A percentile compares a stretch with the other conserved stretches of the same genome.
Conservation (phyloP, 2,113 vertebrate species). For the Leuciscus idus region DNA sequence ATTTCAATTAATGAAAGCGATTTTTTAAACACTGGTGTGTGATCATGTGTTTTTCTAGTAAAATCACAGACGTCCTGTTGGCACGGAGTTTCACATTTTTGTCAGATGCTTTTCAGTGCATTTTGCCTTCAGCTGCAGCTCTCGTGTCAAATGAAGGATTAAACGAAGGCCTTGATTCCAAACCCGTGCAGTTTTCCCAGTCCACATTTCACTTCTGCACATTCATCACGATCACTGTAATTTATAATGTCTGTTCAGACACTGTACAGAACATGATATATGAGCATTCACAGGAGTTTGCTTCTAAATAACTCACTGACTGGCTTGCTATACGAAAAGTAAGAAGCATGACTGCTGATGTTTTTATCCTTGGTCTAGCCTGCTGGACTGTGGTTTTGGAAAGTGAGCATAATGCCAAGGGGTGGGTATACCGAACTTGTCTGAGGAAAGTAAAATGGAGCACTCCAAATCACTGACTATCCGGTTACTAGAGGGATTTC, state of each 20-base stretch:
- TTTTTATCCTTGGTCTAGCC: neutral
- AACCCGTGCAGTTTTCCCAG: constrained; percentile 17
- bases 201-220: neutral
- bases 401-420: constrained; percentile 31
- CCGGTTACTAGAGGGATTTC: constrained; percentile 62
- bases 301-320: neutral
- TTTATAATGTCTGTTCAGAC: constrained; percentile 36
- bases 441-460: constrained; percentile 57
- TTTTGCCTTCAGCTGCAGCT: neutral
- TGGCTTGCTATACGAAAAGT: neutral
- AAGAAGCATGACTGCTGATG: neutral
- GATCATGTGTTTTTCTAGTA: neutral
- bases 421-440: constrained; percentile 38
- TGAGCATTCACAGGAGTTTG: neutral
- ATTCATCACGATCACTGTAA: constrained; percentile 29
- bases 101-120: constrained; percentile 16
- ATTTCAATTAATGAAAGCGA: neutral
- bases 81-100: constrained; percentile 24
- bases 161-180: neutral
- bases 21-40: neutral
- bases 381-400: constrained; percentile 39
- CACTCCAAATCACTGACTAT: constrained; percentile 61
- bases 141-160: constrained; percentile 20
- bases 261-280: constrained; percentile 33
- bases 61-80: neutral